Evolutionary conservation across 2,888 invertebrate species (phyloP), one percentile per base, ranked within the genome.

Genomic region (Pecten maximus): DNA sequence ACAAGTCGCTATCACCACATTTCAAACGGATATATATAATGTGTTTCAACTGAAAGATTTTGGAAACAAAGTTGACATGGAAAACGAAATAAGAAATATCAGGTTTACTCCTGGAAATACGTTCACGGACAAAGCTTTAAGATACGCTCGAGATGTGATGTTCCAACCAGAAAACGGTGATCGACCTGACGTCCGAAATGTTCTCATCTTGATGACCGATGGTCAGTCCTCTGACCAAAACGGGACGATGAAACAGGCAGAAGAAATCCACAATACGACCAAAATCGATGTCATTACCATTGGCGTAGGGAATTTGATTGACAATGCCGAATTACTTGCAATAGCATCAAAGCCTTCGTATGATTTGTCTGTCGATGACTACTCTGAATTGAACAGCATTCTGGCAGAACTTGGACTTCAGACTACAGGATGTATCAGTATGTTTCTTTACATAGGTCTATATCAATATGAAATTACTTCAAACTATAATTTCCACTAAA

Each of bases 151-250:
- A 19, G 40, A 86, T 23, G 87, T 89, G 44, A 94, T 93, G 44
- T 94, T 94, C 89, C 50, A 87, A 19, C 88, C 91, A 0, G 40
- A 91, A 3, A 93, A 94, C 87, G 94, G 94, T 90, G 91, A 88
- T 10, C 91, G 94, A 74, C 44, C 89, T 2, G 92, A 92, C 86
- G 93, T 92, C 10, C 91, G 92, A 0, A 90, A 93, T 86, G 90
- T 94, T 0, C 93, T 94, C 0, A 90, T 94, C 28, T 92, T 94
- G 0, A 88, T 94, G 16, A 94, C 94, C 2, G 94, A 94, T 54
- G 94, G 94, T 15, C 92, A 93, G 39, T 94, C 94, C 1, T 88
- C 87, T 40, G 88, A 74, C 74, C 74, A 28, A 10, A 74, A 35
- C 35, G 74, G 8, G 35, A 74, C 74, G 10, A 12, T 35, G 15